Evolutionary conservation across 1,140 invertebrate species (phyloP), one percentile per base, ranked within the genome.

Genomic region (Drosophila tristis): DNA sequence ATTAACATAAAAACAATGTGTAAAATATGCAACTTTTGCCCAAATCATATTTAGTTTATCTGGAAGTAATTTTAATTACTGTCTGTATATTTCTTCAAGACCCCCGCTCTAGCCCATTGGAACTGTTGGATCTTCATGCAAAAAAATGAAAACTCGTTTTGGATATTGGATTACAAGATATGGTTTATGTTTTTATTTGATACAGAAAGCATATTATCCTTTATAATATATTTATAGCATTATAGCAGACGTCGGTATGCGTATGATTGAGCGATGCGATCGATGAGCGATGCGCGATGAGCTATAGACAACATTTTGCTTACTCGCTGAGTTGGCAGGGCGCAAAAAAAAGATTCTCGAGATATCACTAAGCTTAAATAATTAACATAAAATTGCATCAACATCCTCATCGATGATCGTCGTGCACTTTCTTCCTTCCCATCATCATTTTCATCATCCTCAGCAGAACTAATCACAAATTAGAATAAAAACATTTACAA

Each of bases 341-440:
- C 66, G 66, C 64, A 70, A 70, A 70, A 70, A 70, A 70, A 58
- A 35, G 44, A 23, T 70, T 68, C 35, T 39, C 35, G 31, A 70
- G 65, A 70, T 72, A 72, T 72, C 56, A 72, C 68, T 75, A 75
- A 35, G 72, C 72, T 75, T 75, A 75, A 75, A 75, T 75, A 74
- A 58, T 75, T 66, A 65, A 75, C 53, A 20, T 57, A 68, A 53
- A 70, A 58, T 50, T 70, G 50, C 56, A 1, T 51, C 56, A 13
- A 49, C 45, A 7, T 49, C 11, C 15, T 60, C n/a, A 25, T 56
- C 23, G 23, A 25, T 25, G 23, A 7, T 31, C 39, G 9, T 31
- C 16, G 42, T 60, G 2, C 44, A 20, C 6, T 29, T 49, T 20
- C 20, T 20, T 20, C 20, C 20, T 20, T 20, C 20, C 20, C 44